Percentiles rank a stretch among this genome's conserved stretches.
These are phyloP conservation scores for Plusia festucae DNA, from an alignment of 2,888 invertebrate species.

Conservation along the genomic window DNA sequence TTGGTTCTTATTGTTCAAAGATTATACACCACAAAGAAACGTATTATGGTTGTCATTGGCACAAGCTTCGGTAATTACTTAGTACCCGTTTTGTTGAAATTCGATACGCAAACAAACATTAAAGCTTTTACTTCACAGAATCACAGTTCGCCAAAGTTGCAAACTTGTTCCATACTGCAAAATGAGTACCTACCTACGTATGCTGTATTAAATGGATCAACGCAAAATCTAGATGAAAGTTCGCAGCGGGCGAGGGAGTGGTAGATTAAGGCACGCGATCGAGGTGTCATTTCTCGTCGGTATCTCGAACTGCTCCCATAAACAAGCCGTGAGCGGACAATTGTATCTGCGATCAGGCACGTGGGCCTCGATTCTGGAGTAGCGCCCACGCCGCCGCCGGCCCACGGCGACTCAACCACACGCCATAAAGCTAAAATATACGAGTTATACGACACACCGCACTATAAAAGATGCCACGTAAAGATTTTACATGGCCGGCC, in stretches of 20 bases:
- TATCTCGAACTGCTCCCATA: slow-evolving; percentile 79
- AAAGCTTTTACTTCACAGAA: neutral
- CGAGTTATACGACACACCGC: slow-evolving; percentile 80
- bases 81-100: slow-evolving; percentile 18
- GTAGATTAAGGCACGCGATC: slow-evolving; percentile 74
- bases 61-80: slow-evolving; percentile 21
- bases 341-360: slow-evolving; percentile 84
- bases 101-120: slow-evolving; percentile 13
- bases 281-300: slow-evolving; percentile 77
- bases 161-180: slow-evolving; percentile 23
- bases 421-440: slow-evolving; percentile 82
- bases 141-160: neutral
- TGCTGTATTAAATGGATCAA: slow-evolving; percentile 51
- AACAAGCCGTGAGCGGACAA: slow-evolving; percentile 82
- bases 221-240: slow-evolving; percentile 53
- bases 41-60: slow-evolving; percentile 42
- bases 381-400: slow-evolving; percentile 81
- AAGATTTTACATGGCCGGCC: slow-evolving; percentile 78
- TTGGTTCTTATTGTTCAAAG: slow-evolving; percentile 55
- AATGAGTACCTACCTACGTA: slow-evolving; percentile 31
- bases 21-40: slow-evolving; percentile 49
- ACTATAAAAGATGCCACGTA: slow-evolving; percentile 81
- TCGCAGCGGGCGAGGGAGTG: slow-evolving; percentile 55
- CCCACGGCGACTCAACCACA: slow-evolving; percentile 64
- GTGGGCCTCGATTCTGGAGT: slow-evolving; percentile 85